Conservation (phyloP, 2,797 vertebrate genomes). For the Hemitrygon akajei region DNA sequence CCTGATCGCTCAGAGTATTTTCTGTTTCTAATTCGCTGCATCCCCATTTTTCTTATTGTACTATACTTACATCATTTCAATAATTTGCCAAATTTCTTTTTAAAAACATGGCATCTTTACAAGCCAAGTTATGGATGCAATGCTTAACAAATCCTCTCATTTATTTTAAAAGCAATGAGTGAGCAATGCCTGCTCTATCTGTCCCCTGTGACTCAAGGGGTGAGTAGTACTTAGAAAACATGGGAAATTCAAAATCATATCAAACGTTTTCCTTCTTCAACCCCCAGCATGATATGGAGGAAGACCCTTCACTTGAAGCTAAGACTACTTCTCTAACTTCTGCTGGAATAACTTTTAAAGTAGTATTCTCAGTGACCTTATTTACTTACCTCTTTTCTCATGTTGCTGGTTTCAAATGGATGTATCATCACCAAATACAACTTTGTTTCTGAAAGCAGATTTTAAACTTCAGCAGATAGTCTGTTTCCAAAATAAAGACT, state of each 20-base stretch:
- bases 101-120: neutral
- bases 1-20: no score
- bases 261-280: no score
- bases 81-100: neutral
- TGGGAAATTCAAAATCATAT: neutral
- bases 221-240: no score
- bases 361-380: conserved; percentile 29
- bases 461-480: conserved; percentile 32
- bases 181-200: neutral
- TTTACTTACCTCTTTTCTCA: conserved; percentile 10
- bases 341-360: neutral
- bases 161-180: neutral
- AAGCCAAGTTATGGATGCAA: neutral
- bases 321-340: neutral
- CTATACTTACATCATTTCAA: neutral
- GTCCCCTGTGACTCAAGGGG: neutral
- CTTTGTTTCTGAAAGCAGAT: conserved; percentile 37
- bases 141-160: neutral
- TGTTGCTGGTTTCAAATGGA: conserved; percentile 31
- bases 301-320: neutral
- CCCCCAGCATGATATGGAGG: neutral
- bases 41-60: neutral
- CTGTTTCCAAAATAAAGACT: conserved; percentile 35
- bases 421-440: conserved; percentile 37
- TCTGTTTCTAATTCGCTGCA: no score